phyloP scores from a whole-genome alignment of 2,888 invertebrate species.

The Sarcophaga carnaria region DNA sequence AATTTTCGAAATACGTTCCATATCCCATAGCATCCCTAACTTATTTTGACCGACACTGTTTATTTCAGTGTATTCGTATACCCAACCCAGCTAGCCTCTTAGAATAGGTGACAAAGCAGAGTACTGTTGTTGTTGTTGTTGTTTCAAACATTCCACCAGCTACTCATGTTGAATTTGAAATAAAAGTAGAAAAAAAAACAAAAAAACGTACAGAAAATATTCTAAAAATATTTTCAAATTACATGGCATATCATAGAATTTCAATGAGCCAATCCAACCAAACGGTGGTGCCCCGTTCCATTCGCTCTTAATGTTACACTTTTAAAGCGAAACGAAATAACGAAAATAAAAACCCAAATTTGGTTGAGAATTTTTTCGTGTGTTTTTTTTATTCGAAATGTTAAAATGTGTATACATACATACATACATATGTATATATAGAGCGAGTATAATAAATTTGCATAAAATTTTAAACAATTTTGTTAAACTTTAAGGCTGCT shows the following conservation, averaged over 20 bases:
- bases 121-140: neutral
- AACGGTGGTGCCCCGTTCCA: neutral
- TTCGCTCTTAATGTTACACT: neutral
- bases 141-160: neutral
- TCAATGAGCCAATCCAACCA: conserved; percentile 39
- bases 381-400: conserved; percentile 20
- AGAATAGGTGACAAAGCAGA: neutral
- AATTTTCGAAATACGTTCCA: too few species aligned
- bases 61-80: neutral
- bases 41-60: too few species aligned
- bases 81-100: neutral
- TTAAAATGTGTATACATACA: neutral
- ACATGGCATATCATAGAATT: conserved; percentile 46
- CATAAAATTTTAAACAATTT: conserved; percentile 36
- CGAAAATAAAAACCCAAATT: conserved; percentile 42
- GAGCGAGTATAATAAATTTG: conserved; percentile 24
- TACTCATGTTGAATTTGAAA: conserved; percentile 2
- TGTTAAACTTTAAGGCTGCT: conserved; percentile 5
- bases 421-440: neutral
- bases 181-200: neutral
- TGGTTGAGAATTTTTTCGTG: conserved; percentile 39
- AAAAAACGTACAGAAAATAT: conserved; percentile 32
- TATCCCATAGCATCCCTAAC: neutral
- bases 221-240: conserved; percentile 33
- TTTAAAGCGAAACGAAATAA: conserved; percentile 29